These are phyloP conservation scores for Episyrphus balteatus DNA, from an alignment of 1,140 invertebrate genomes.

Conservation along the genomic window DNA sequence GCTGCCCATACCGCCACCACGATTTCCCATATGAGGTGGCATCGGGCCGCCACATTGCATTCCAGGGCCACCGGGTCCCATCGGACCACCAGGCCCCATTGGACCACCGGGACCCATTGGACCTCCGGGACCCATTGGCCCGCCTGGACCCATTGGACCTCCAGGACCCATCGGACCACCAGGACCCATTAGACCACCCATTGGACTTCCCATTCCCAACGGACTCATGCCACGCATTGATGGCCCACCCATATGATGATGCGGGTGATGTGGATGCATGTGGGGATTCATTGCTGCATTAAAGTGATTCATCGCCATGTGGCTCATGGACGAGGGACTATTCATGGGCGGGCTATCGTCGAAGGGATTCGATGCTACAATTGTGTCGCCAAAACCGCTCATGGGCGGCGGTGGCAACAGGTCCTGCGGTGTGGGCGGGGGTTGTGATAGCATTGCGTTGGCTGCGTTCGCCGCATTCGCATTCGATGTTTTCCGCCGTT, in stretches of 20 bases:
- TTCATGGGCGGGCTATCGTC: constrained; percentile 70
- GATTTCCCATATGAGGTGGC: constrained; percentile 33
- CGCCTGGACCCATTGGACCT: neutral
- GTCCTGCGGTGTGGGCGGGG: constrained; percentile 53
- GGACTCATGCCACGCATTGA: constrained; percentile 61
- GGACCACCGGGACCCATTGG: constrained; percentile 28
- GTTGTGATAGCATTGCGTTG: constrained; percentile 42
- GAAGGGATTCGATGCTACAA: constrained; percentile 90
- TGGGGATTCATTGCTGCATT: constrained; percentile 19
- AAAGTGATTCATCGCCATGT: constrained; percentile 49
- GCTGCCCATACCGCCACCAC: constrained; percentile 32
- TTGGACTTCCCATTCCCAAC: constrained; percentile 43
- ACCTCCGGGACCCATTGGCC: constrained; percentile 13
- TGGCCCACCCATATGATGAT: constrained; percentile 41
- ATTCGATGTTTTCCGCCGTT: constrained; percentile 54
- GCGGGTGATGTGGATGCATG: constrained; percentile 36
- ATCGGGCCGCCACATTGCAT: constrained; percentile 5
- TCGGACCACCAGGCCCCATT: too few species aligned
- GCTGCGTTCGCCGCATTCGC: constrained; percentile 34
- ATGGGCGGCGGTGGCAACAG: constrained; percentile 71
- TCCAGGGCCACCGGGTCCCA: neutral
- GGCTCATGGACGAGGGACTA: constrained; percentile 27
- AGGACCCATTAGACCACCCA: constrained; percentile 21
- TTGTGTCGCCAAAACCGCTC: constrained; percentile 81
- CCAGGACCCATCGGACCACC: neutral